Conservation (phyloP, 2,797 vertebrate genomes). For the Ciconia nigra region DNA sequence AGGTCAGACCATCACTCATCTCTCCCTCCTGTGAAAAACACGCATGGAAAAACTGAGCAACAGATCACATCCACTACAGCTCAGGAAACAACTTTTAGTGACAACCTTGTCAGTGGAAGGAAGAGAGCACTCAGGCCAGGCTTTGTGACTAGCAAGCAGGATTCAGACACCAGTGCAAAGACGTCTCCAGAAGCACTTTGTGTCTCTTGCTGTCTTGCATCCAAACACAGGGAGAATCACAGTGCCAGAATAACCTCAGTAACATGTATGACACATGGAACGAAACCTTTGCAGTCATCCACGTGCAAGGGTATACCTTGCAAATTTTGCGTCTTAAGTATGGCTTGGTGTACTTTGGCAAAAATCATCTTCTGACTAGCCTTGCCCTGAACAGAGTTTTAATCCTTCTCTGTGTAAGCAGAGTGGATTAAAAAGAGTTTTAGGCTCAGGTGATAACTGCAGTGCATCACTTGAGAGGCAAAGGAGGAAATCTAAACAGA, state of each 20-base stretch:
- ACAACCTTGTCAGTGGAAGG: neutral
- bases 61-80: neutral
- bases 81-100: neutral
- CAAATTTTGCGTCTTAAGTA: neutral
- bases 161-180: neutral
- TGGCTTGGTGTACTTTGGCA: neutral
- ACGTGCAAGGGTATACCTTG: rapidly evolving
- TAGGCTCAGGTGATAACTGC: neutral
- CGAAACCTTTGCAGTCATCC: neutral
- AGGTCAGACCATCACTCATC: neutral
- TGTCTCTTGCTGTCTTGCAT: neutral
- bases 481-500: neutral
- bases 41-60: neutral
- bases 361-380: neutral
- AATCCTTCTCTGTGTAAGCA: neutral
- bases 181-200: neutral
- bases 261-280: rapidly evolving
- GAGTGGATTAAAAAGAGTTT: neutral
- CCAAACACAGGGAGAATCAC: neutral
- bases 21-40: neutral
- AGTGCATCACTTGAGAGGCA: neutral
- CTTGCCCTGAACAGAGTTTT: neutral
- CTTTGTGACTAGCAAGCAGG: neutral
- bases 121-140: neutral
- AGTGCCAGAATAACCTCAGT: neutral